These are phyloP conservation scores for Myzus persicae DNA, from an alignment of 1,140 invertebrate species.

Conservation along the genomic window DNA sequence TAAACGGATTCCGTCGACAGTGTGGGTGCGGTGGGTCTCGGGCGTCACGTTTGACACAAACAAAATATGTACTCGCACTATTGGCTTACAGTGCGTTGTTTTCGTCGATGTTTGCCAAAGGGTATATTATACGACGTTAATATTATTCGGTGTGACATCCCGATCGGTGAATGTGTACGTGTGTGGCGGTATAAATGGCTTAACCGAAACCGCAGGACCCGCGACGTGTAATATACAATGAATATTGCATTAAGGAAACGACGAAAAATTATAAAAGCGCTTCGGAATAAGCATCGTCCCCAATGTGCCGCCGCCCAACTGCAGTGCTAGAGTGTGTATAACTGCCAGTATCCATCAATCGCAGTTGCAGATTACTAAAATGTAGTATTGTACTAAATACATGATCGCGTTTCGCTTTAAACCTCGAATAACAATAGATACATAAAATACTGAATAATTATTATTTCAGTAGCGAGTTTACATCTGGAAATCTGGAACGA, in stretches of 20 bases:
- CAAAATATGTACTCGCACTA: not conserved
- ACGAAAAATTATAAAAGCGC: not conserved
- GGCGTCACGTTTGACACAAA: not conserved
- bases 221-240: not conserved
- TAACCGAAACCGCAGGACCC: not conserved
- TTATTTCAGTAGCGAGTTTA: not conserved
- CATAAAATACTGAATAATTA: not conserved
- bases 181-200: slow-evolving; percentile 7
- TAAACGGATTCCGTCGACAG: not conserved
- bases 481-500: not conserved
- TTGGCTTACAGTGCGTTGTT: not conserved
- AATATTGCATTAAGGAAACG: not conserved
- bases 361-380: not conserved
- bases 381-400: not conserved
- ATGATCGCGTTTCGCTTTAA: not conserved
- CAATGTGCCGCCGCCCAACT: not conserved
- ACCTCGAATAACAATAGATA: not conserved
- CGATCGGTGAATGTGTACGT: not conserved
- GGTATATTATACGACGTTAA: not conserved
- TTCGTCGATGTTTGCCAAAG: slow-evolving; percentile 7
- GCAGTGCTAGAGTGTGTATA: not conserved
- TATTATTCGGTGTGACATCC: not conserved
- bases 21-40: not conserved
- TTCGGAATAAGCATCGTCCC: not conserved
- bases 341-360: not conserved